Percentiles rank a stretch among this genome's conserved stretches.
Evolutionary conservation across 2,888 invertebrate genomes (phyloP).

Genomic region (Xanthia icteritia): DNA sequence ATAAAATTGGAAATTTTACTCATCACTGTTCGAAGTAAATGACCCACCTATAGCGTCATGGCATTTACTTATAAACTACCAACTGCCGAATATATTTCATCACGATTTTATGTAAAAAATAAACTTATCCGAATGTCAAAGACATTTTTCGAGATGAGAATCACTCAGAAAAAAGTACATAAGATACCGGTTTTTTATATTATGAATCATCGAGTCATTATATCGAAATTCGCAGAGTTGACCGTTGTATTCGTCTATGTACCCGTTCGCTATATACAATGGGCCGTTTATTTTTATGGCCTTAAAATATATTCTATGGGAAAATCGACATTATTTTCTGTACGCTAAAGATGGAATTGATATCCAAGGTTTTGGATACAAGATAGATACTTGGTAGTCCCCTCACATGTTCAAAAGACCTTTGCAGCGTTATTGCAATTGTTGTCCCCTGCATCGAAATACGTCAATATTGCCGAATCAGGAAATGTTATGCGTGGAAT

Average conservation of each 20-base stretch:
- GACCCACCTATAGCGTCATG: conserved; percentile 19
- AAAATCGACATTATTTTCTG: conserved; percentile 44
- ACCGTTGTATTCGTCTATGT: conserved; percentile 62
- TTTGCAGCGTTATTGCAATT: conserved; percentile 60
- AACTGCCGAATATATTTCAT: conserved; percentile 40
- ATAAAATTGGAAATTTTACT: neutral
- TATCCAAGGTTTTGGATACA: conserved; percentile 42
- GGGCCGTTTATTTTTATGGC: conserved; percentile 60
- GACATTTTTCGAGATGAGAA: conserved; percentile 58
- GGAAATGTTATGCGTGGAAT: conserved; percentile 48
- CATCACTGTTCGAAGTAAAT: conserved; percentile 32
- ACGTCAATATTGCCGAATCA: conserved; percentile 45
- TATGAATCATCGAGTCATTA: conserved; percentile 66
- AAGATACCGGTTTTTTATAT: conserved; percentile 56
- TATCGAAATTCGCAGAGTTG: conserved; percentile 62
- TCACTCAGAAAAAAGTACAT: conserved; percentile 40
- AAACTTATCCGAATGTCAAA: conserved; percentile 54
- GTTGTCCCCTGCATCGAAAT: conserved; percentile 54
- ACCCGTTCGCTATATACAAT: conserved; percentile 59
- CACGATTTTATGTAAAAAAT: conserved; percentile 54
- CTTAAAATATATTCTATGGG: conserved; percentile 8
- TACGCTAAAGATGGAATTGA: conserved; percentile 36
- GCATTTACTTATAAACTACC: conserved; percentile 8
- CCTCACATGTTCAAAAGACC: conserved; percentile 54
- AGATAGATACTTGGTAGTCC: conserved; percentile 52